A percentile compares a stretch with the other conserved stretches of the same genome.
Conservation (phyloP, 2,113 vertebrate genomes). For the Eptesicus fuscus region DNA sequence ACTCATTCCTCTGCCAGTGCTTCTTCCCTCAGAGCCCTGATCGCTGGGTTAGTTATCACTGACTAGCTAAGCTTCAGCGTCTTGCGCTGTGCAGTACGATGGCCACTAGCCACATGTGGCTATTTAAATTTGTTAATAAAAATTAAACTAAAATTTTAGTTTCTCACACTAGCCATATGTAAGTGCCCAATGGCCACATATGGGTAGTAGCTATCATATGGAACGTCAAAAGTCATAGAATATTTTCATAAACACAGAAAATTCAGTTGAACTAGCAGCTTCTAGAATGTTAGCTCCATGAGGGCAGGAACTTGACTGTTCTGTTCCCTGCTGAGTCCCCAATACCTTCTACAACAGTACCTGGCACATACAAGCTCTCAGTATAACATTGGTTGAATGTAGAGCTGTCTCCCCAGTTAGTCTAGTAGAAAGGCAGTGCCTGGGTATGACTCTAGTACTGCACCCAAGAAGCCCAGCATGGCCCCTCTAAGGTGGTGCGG, state of each 20-base stretch:
- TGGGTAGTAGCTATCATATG: background rate
- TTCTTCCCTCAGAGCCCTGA: background rate
- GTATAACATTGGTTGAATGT: background rate
- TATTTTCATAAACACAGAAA: conserved; percentile 22
- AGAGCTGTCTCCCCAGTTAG: background rate
- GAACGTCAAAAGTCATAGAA: background rate
- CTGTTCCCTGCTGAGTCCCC: conserved; percentile 1
- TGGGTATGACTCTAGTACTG: background rate
- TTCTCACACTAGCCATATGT: background rate
- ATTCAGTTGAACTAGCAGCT: background rate
- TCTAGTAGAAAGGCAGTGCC: background rate
- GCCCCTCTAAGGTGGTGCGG: background rate
- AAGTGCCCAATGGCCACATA: background rate
- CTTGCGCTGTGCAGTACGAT: background rate
- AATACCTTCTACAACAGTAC: background rate
- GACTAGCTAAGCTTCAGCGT: background rate
- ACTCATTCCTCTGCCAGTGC: background rate
- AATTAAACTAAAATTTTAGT: background rate
- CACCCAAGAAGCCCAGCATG: background rate
- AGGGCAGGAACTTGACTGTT: background rate
- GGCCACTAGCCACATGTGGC: background rate
- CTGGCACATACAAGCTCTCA: background rate
- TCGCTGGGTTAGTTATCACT: background rate
- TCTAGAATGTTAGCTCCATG: background rate
- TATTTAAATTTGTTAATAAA: conserved; percentile 5